Percentiles rank a stretch among this genome's conserved stretches.
phyloP scores from a whole-genome alignment of 2,113 vertebrate genomes.

The Scolopax mira region DNA sequence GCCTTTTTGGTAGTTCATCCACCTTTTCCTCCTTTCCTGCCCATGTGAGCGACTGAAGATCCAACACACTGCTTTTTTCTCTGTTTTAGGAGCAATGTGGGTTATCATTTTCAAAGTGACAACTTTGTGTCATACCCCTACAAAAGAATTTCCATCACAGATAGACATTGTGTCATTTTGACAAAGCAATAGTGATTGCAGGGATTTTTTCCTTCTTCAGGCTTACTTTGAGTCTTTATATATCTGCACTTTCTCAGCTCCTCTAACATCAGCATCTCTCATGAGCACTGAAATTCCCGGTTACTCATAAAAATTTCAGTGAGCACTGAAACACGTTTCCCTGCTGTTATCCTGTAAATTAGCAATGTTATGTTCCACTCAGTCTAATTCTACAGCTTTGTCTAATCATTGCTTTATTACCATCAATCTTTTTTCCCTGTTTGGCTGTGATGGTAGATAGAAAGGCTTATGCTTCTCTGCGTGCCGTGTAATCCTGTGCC shows the following conservation, averaged over 20 bases:
- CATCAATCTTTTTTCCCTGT: background rate
- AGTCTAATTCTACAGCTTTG: background rate
- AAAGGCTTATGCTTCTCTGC: background rate
- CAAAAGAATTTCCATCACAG: background rate
- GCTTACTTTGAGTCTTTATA: background rate
- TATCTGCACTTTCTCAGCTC: background rate
- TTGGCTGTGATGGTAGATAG: background rate
- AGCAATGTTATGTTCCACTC: background rate
- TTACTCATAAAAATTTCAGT: background rate
- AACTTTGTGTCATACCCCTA: background rate
- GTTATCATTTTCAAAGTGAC: background rate
- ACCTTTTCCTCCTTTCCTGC: background rate
- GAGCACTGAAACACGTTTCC: background rate
- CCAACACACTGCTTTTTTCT: background rate
- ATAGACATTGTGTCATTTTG: background rate
- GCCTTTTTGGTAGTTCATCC: background rate
- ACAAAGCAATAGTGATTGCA: background rate
- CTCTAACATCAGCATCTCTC: background rate
- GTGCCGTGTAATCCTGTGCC: background rate
- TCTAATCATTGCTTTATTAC: background rate
- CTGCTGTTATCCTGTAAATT: background rate
- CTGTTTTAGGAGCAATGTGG: background rate
- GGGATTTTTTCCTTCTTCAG: background rate
- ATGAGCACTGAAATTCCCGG: background rate
- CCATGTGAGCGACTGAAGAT: background rate